Evolutionary conservation across 37 sponge, comb jelly and placozoan species (phyloP).

Genomic region (Oopsacas minuta): DNA sequence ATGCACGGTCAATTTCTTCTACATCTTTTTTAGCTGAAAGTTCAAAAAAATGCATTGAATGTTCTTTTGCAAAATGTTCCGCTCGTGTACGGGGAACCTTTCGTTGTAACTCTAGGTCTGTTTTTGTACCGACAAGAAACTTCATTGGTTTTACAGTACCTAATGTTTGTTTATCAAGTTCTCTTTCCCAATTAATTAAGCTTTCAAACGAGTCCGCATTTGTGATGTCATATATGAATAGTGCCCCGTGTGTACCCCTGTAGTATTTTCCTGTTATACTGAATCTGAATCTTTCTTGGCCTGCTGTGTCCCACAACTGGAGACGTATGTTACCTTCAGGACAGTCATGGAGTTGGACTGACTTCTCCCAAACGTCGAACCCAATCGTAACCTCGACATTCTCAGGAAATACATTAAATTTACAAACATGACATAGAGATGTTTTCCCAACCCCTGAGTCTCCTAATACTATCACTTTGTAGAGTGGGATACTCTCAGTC

Average conservation of each 20-base stretch:
- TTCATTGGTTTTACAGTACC: not conserved
- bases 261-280: constrained; percentile 25
- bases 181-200: not conserved
- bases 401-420: not conserved
- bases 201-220: constrained; percentile 13
- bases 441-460: not conserved
- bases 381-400: constrained; percentile 14
- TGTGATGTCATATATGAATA: constrained; percentile 27
- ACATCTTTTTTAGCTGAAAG: constrained; percentile 19
- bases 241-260: constrained; percentile 18
- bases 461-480: not conserved
- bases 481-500: too few relatives aligned
- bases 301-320: constrained; percentile 35
- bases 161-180: not conserved
- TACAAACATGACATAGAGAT: not conserved
- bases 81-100: not conserved
- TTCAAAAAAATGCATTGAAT: constrained; percentile 20
- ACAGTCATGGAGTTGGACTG: not conserved
- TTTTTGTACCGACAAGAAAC: constrained; percentile 23
- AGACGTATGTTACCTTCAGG: not conserved
- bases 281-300: constrained; percentile 26
- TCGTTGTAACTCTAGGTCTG: not conserved
- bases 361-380: not conserved
- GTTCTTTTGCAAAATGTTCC: constrained; percentile 11
- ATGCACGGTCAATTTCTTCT: constrained; percentile 18